Percentiles rank a stretch among this genome's conserved stretches.
Conservation (phyloP, 2,797 vertebrate species). For the Lutjanus campechanus region DNA sequence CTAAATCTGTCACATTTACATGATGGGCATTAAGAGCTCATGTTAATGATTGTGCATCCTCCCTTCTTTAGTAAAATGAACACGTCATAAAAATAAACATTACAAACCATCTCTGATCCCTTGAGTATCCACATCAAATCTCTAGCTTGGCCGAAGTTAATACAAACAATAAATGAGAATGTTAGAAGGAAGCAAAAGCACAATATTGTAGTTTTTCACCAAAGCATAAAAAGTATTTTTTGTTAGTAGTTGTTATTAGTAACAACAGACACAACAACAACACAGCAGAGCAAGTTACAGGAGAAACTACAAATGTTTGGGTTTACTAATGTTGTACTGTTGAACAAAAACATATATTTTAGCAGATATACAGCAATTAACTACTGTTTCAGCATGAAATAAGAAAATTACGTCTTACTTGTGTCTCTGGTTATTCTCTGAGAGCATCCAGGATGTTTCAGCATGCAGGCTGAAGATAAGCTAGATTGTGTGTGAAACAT, state of each 20-base stretch:
- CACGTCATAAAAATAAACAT: too few species aligned
- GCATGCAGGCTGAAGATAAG: conserved; percentile 64
- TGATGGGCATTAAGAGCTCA: too few species aligned
- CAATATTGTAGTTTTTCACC: neutral
- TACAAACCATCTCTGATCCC: neutral
- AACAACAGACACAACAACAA: neutral
- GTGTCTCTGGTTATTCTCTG: conserved; percentile 25
- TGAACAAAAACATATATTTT: neutral
- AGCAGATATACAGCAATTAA: neutral
- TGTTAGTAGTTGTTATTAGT: neutral
- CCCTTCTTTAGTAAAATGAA: too few species aligned
- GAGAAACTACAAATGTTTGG: neutral
- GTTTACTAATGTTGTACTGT: neutral
- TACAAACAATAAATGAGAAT: neutral
- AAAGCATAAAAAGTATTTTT: neutral
- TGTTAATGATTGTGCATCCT: too few species aligned
- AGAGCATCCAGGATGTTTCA: conserved; percentile 31
- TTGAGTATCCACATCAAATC: neutral
- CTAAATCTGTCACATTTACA: too few species aligned
- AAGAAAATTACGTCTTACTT: conserved; percentile 42
- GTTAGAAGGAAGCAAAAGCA: neutral
- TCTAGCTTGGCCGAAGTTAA: neutral
- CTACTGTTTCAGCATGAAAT: neutral
- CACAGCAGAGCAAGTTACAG: neutral
- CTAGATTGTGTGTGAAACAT: conserved; percentile 5